Evolutionary conservation across 35 echinoderm and acorn worm genomes (phyloP).

Genomic region (Nesometra sesokonis): DNA sequence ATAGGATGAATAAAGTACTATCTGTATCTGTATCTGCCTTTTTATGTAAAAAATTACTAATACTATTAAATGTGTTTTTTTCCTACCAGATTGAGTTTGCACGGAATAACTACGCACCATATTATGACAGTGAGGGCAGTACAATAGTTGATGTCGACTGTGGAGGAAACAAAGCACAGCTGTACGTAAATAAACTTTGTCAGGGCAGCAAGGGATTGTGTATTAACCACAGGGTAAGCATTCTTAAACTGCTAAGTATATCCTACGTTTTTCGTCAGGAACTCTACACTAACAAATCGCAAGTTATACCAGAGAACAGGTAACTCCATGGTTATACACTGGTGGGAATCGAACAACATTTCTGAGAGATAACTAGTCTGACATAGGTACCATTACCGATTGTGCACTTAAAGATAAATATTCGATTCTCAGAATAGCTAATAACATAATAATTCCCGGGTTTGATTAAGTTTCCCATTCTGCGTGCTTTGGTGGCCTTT

Average conservation of each 20-base stretch:
- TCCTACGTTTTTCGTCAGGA: too few relatives aligned
- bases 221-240: constrained; percentile 72
- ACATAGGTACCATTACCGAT: too few relatives aligned
- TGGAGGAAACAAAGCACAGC: constrained; percentile 62
- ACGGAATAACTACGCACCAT: constrained; percentile 32
- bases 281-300: too few relatives aligned
- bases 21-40: too few relatives aligned
- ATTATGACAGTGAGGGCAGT: constrained; percentile 38
- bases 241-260: background rate
- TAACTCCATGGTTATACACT: background rate
- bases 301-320: too few relatives aligned
- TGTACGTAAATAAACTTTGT: constrained; percentile 82
- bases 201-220: constrained; percentile 90
- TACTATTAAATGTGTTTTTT: background rate
- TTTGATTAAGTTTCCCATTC: too few relatives aligned
- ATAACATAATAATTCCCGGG: too few relatives aligned
- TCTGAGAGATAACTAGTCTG: background rate
- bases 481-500: too few relatives aligned
- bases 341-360: background rate
- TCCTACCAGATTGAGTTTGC: background rate
- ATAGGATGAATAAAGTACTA: too few relatives aligned
- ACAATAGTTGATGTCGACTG: constrained; percentile 73
- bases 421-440: too few relatives aligned
- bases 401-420: too few relatives aligned
- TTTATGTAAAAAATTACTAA: too few relatives aligned